Evolutionary conservation across 2,797 vertebrate genomes (phyloP).

Genomic region (Notolabrus celidotus): DNA sequence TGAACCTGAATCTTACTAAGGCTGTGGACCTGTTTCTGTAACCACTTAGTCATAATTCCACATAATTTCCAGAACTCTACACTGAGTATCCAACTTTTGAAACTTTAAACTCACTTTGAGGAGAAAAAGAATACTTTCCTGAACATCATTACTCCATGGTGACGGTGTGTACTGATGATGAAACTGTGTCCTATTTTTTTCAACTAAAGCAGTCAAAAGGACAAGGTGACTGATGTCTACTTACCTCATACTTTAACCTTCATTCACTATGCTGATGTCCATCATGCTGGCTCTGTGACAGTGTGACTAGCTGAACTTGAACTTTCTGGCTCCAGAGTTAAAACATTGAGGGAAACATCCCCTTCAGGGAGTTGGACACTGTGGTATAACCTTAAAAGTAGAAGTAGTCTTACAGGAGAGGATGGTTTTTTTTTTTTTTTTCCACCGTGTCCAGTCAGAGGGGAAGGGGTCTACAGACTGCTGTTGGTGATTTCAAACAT

Average conservation of each 20-base stretch:
- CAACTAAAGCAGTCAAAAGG: background rate
- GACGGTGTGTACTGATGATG: conserved; percentile 1
- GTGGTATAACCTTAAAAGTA: conserved; percentile 53
- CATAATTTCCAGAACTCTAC: conserved; percentile 49
- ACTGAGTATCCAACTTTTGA: conserved; percentile 26
- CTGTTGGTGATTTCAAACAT: conserved; percentile 6
- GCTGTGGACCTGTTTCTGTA: conserved; percentile 44
- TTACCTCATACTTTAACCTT: conserved; percentile 14
- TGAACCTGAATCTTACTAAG: conserved; percentile 26
- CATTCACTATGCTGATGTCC: conserved; percentile 21
- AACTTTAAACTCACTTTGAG: conserved; percentile 27
- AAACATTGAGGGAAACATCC: conserved; percentile 48
- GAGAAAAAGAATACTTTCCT: conserved; percentile 14
- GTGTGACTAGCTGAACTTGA: conserved; percentile 32
- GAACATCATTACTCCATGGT: conserved; percentile 22
- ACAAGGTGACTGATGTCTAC: background rate
- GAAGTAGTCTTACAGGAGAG: conserved; percentile 38
- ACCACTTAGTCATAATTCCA: conserved; percentile 36
- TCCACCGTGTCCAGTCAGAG: conserved; percentile 21
- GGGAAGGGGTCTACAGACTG: background rate
- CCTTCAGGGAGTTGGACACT: conserved; percentile 31
- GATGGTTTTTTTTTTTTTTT: conserved; percentile 56
- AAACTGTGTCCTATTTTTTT: too few species aligned
- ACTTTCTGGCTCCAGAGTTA: conserved; percentile 36
- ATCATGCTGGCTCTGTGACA: conserved; percentile 45